Percentiles rank a stretch among this genome's conserved stretches.
These are phyloP conservation scores for Aspiorhynchus laticeps DNA, from an alignment of 2,113 vertebrate species.

Conservation along the genomic window DNA sequence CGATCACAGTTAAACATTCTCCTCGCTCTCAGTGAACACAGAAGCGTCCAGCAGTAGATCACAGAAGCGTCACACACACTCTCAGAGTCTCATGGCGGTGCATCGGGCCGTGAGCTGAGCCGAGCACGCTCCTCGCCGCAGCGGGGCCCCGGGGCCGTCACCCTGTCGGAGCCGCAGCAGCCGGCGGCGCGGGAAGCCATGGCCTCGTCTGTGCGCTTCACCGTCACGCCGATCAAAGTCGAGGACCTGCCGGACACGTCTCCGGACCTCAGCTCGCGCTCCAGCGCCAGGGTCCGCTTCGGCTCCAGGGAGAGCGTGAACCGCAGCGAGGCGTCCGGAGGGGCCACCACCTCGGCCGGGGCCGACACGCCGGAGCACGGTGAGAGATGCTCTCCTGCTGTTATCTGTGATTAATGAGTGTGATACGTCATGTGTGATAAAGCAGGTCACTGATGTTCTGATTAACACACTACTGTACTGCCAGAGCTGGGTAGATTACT, in stretches of 20 bases:
- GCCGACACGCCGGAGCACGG: slow-evolving; percentile 77
- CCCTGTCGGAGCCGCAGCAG: slow-evolving; percentile 43
- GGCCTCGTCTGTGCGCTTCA: slow-evolving; percentile 88
- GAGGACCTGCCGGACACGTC: slow-evolving; percentile 90
- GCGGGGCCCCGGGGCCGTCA: not conserved
- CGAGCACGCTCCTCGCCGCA: not conserved
- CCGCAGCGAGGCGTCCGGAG: slow-evolving; percentile 78
- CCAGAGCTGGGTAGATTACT: too few species aligned
- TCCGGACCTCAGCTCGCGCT: slow-evolving; percentile 83
- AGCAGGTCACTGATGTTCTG: too few species aligned
- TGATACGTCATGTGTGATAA: too few species aligned
- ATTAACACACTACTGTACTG: too few species aligned
- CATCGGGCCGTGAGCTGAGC: slow-evolving; percentile 45
- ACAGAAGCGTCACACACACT: not conserved
- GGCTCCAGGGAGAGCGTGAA: slow-evolving; percentile 85
- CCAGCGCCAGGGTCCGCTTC: slow-evolving; percentile 80
- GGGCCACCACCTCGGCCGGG: slow-evolving; percentile 62
- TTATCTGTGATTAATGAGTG: too few species aligned
- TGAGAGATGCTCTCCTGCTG: slow-evolving; percentile 67
- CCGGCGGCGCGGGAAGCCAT: slow-evolving; percentile 56
- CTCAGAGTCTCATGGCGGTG: slow-evolving; percentile 30
- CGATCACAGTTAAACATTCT: too few species aligned
- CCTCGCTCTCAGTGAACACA: too few species aligned
- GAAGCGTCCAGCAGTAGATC: not conserved
- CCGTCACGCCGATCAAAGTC: slow-evolving; percentile 89